Evolutionary conservation across 2,888 invertebrate genomes (phyloP), one percentile per base, ranked within the genome.

Genomic region (Oligia fasciuncula): DNA sequence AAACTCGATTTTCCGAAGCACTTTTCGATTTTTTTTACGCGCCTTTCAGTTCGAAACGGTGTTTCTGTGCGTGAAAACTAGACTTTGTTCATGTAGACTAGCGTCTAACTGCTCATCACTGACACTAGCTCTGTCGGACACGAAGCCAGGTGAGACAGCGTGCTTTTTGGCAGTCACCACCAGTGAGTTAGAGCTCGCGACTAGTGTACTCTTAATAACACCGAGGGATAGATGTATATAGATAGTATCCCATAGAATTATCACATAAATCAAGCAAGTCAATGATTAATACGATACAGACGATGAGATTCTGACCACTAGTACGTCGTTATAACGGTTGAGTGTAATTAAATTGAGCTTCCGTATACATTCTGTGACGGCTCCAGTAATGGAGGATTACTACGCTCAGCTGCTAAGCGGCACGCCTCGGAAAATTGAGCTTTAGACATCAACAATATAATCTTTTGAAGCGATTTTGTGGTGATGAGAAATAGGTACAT

Each of bases 311-410:
- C 91, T 87, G 90, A 91, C 92, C 93, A 92, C 92, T 94, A 77
- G 75, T 79, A 75, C 85, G 93, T 95, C 94, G 94, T 94, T 95
- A 95, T 96, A 96, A 96, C 96, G 96, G 96, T 93, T 89, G 89
- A 90, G 91, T 93, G 94, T 96, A 96, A 96, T 96, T 96, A 96
- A 96, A 95, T 94, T 91, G 93, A 92, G 95, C 96, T 96, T 96
- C 96, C 96, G 96, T 94, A 89, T 93, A 92, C 86, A 82, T 87
- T 84, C 84, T 87, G 77, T 89, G 89, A 90, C 89, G 89, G 90
- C 62, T 80, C 65, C 60, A 66, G 89, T 89, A 88, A 91, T 91
- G 74, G 86, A 85, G 84, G 80, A 85, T 88, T 88, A 85, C 87
- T 82, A 6, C 68, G 40, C 46, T 85, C 67, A 66, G 75, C 76